Conservation (phyloP, 2,888 invertebrate genomes). For the Dolichopus griseipennis region DNA sequence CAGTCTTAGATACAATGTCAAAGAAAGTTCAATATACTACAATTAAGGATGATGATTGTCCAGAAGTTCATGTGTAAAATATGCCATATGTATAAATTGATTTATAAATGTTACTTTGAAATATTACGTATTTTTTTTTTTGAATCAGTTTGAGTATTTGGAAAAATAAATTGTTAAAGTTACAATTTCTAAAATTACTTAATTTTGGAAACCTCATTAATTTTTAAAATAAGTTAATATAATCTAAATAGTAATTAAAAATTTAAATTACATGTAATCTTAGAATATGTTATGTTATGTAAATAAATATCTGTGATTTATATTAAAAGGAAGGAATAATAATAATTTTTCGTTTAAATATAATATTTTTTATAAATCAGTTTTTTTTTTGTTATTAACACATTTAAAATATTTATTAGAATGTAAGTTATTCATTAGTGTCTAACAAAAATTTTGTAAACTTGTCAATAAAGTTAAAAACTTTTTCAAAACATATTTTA, state of each 20-base stretch:
- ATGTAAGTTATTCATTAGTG: background rate
- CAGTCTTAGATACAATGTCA: constrained; percentile 55
- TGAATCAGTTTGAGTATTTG: too few species aligned
- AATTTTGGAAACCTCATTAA: too few species aligned
- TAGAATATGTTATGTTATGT: background rate
- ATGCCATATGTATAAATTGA: too few species aligned
- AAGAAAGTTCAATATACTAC: constrained; percentile 66
- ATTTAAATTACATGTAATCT: background rate
- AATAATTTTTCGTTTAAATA: background rate
- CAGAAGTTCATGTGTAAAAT: constrained; percentile 42
- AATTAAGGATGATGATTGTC: constrained; percentile 52
- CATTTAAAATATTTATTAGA: constrained; percentile 1
- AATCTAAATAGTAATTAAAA: too few species aligned
- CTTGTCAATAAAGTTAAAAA: background rate
- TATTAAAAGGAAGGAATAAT: background rate
- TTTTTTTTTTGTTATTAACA: background rate
- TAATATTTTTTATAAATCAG: background rate
- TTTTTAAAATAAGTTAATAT: too few species aligned
- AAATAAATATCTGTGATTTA: constrained; percentile 6
- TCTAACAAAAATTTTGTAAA: background rate
- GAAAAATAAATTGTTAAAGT: too few species aligned
- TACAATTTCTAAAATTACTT: too few species aligned
- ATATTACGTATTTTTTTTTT: too few species aligned
- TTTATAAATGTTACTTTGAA: too few species aligned
- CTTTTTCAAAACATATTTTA: background rate